Evolutionary conservation across 53 echinoderm and acorn worm species (phyloP), one percentile per base, ranked within the genome.

Genomic region (Temnopleurus reevesii): DNA sequence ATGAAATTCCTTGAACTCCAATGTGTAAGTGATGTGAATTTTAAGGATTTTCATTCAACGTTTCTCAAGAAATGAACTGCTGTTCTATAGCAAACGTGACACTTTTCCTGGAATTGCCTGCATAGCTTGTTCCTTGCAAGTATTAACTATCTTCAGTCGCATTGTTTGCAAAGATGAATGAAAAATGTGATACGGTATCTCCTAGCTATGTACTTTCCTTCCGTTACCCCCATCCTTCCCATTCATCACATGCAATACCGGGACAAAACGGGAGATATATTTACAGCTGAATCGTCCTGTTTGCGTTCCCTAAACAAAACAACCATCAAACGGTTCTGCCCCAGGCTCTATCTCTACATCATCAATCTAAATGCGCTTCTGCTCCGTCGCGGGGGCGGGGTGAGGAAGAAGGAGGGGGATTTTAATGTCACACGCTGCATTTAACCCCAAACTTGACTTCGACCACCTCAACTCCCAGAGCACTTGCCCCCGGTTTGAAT

Each of bases 271-370:
- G 43, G 71, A n/a, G 71, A 71, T 71, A 41, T n/a, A 71, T 71
- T 71, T 71, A 71, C 71, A 71, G 71, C 36, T 71, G 41, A 38
- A 71, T n/a, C 71, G 5, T 21, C 1, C 71, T 71, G 71, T 71
- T 71, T 71, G 43, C 38, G 4, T 71, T 71, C 19, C 71, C 71
- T 41, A 77, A 77, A 77, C 79, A 77, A 77, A 77, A 77, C 49
- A 47, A 26, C 26, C 10, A 28, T 29, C 79, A 27, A 46, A 46
- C n/a, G 46, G 49, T 79, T 17, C 30, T 15, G 79, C 79, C 46
- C 9, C 28, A 49, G 79, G 79, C 79, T 24, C 28, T 29, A 79
- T 46, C 79, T 46, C 25, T 38, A 21, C 41, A 36, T 71, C 71
- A 71, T 71, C 71, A 36, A 71, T 71, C 71, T 36, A 12, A 21